phyloP scores from a whole-genome alignment of 1,140 invertebrate genomes.

The Oncopodura yosiiana region DNA sequence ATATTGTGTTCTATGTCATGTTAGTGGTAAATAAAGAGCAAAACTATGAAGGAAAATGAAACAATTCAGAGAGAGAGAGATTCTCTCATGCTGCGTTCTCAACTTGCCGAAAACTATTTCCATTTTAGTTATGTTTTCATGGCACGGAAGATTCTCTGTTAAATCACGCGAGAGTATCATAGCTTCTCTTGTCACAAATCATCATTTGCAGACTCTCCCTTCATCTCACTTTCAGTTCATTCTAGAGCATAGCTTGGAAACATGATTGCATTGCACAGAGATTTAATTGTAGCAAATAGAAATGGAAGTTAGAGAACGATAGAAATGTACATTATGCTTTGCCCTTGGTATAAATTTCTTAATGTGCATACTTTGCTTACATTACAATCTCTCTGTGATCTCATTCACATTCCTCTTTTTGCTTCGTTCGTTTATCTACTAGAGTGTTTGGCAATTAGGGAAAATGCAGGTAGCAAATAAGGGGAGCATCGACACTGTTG shows the following conservation, averaged over 20 bases:
- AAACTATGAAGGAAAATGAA: neutral
- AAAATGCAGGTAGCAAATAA: no score
- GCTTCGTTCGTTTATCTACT: no score
- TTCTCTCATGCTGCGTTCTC: conserved; percentile 14
- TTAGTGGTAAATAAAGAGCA: neutral
- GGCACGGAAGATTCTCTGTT: conserved; percentile 12
- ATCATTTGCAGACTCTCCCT: neutral
- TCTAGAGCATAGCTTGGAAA: neutral
- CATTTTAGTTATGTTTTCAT: conserved; percentile 1
- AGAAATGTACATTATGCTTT: no score
- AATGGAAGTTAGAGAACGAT: no score
- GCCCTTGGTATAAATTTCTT: neutral
- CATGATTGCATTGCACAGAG: neutral
- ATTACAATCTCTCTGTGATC: neutral
- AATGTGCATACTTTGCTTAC: neutral
- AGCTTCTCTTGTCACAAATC: neutral
- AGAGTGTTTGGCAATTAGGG: no score
- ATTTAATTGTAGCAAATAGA: no score
- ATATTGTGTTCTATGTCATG: neutral
- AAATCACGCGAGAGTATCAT: conserved; percentile 9
- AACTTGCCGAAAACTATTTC: conserved; percentile 2
- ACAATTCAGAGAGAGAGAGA: conserved; percentile 8
- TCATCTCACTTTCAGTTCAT: neutral
- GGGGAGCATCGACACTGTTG: no score
- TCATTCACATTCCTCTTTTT: no score